Evolutionary conservation across 2,888 invertebrate species (phyloP), one percentile per base, ranked within the genome.

Genomic region (Sinhomidia bicolor): DNA sequence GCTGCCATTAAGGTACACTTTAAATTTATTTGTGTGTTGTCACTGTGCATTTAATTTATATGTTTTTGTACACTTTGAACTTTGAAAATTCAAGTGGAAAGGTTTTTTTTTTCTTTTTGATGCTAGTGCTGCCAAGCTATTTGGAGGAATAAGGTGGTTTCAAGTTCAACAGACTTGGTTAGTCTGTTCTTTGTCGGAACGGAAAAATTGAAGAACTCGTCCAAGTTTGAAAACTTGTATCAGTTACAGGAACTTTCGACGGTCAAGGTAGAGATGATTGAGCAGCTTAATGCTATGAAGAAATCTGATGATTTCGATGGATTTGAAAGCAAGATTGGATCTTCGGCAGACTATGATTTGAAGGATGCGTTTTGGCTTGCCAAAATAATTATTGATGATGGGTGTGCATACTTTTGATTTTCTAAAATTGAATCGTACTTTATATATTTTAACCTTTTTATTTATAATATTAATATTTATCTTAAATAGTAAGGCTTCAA

Each of bases 1-100:
- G 90, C 91, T 23, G 92, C 92, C 9, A 62, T 92, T 2, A 90
- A 91, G 89, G 92, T 92, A 54, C n/a, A n/a, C n/a, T n/a, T n/a
- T n/a, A n/a, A n/a, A n/a, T n/a, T n/a, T n/a, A n/a, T n/a, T n/a
- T n/a, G n/a, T n/a, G n/a, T n/a, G n/a, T n/a, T n/a, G n/a, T n/a
- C n/a, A n/a, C n/a, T n/a, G n/a, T n/a, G n/a, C n/a, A n/a, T n/a
- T n/a, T n/a, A n/a, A n/a, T n/a, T n/a, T n/a, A n/a, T n/a, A n/a
- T n/a, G n/a, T n/a, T n/a, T n/a, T n/a, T n/a, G n/a, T n/a, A n/a
- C n/a, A n/a, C n/a, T n/a, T n/a, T n/a, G n/a, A n/a, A n/a, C n/a
- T n/a, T n/a, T n/a, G n/a, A n/a, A n/a, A n/a, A n/a, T n/a, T n/a
- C n/a, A n/a, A n/a, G n/a, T n/a, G n/a, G n/a, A n/a, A n/a, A n/a